Evolutionary conservation across 1,140 invertebrate genomes (phyloP).

Genomic region (Frieseomelitta varia): DNA sequence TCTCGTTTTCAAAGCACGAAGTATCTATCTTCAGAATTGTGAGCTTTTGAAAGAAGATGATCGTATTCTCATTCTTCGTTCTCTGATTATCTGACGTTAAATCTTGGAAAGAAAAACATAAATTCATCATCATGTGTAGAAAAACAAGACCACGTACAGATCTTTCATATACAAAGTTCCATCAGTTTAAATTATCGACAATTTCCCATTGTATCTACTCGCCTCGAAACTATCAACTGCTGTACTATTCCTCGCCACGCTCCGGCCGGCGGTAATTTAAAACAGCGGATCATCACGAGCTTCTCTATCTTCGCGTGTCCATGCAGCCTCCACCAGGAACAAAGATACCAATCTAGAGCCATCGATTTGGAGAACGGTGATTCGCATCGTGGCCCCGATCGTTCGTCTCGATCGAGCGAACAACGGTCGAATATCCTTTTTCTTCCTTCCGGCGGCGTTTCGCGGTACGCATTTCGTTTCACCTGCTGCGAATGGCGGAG

Average conservation of each 20-base stretch:
- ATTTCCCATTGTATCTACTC: too few relatives aligned
- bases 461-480: slow-evolving; percentile 74
- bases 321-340: neutral
- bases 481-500: slow-evolving; percentile 77
- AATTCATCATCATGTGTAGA: too few relatives aligned
- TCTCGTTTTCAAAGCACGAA: too few relatives aligned
- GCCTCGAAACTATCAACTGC: too few relatives aligned
- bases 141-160: too few relatives aligned
- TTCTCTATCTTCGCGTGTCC: neutral
- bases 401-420: slow-evolving; percentile 53
- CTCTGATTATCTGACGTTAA: too few relatives aligned
- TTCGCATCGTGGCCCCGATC: slow-evolving; percentile 24
- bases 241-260: neutral
- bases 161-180: too few relatives aligned
- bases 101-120: too few relatives aligned
- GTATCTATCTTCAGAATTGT: too few relatives aligned
- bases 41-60: too few relatives aligned
- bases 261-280: neutral
- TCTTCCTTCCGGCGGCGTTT: slow-evolving; percentile 73
- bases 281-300: neutral
- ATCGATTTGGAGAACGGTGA: slow-evolving; percentile 43
- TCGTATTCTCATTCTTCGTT: too few relatives aligned
- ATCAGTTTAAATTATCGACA: too few relatives aligned
- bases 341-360: slow-evolving; percentile 31
- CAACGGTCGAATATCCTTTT: slow-evolving; percentile 72